Base-by-base conservation (phyloP, 2,113 vertebrate genomes). In the Bothrops jararaca region DNA sequence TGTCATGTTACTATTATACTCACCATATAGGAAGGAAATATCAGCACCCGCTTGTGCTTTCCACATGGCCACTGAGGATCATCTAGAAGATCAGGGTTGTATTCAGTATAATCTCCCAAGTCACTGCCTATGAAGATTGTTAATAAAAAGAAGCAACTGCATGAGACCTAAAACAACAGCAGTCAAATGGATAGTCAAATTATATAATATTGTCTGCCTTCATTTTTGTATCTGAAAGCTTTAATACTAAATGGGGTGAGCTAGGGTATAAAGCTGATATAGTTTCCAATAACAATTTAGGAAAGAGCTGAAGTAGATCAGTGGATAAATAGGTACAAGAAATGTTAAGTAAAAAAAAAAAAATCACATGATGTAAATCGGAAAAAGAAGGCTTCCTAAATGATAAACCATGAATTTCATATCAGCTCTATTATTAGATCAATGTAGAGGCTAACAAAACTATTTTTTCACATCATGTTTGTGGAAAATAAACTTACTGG, bases 21-120 rank as follows among this genome's bases (percentile, higher is more conserved):
- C 98, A 99, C 99, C 99, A 99, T 99, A 97, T 99, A 99, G 0
- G 99, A 99, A 94, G 99, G 99, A 94, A 99, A 99, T 97, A 99
- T 99, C 95, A 99, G 98, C 93, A 99, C 99, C 92, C 99, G 96
- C 95, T 99, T 99, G 97, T 99, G 99, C 96, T 99, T 99, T 94
- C 99, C 99, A 95, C 99, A 99, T 4, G 99, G 99, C 99, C 99
- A 99, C 96, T 99, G 99, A 0, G 99, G 99, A 97, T 99, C 99
- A 89, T 99, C 99, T 97, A 99, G 97, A 94, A 99, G 98, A 95
- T 99, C 99, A 34, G 99, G 99, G 96, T 99, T 98, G 0, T 99
- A 99, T 92, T 99, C 99, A 80, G 97, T 96, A 74, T 98, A 98
- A 94, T 99, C 99, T 94, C 97, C 98, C 91, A 98, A 95, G 93